These are phyloP conservation scores for Drosophila punjabiensis DNA, from an alignment of 1,140 invertebrate species.

Conservation along the genomic window DNA sequence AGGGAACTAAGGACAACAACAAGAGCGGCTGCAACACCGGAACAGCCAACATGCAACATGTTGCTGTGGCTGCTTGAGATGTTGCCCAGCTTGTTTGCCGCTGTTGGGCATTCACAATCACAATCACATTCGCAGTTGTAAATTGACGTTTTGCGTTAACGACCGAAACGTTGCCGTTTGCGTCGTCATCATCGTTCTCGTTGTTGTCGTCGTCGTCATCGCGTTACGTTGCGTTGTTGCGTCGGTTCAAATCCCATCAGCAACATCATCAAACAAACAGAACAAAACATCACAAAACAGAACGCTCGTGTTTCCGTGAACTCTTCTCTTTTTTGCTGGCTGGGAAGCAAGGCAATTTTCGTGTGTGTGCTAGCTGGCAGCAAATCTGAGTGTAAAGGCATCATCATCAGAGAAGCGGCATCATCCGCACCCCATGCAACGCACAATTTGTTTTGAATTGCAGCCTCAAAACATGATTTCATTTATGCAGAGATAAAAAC, in stretches of 20 bases:
- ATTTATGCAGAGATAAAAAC: constrained; percentile 23
- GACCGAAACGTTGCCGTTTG: constrained; percentile 48
- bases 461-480: constrained; percentile 32
- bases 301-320: constrained; percentile 41
- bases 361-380: constrained; percentile 1
- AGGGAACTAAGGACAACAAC: constrained; percentile 12
- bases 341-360: constrained; percentile 25
- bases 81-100: constrained; percentile 69
- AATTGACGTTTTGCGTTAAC: constrained; percentile 82
- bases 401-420: constrained; percentile 23
- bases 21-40: constrained; percentile 29
- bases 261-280: constrained; percentile 15
- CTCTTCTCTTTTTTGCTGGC: constrained; percentile 9
- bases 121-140: constrained; percentile 82
- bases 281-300: neutral
- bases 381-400: constrained; percentile 9
- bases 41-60: constrained; percentile 66
- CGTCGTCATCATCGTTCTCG: neutral
- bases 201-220: neutral
- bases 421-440: constrained; percentile 45
- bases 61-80: constrained; percentile 46
- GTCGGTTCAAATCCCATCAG: constrained; percentile 37
- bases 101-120: constrained; percentile 69
- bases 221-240: constrained; percentile 23
- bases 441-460: constrained; percentile 66